These are phyloP conservation scores for Tragulus kanchil DNA, from an alignment of 2,113 vertebrate genomes.

Conservation along the genomic window DNA sequence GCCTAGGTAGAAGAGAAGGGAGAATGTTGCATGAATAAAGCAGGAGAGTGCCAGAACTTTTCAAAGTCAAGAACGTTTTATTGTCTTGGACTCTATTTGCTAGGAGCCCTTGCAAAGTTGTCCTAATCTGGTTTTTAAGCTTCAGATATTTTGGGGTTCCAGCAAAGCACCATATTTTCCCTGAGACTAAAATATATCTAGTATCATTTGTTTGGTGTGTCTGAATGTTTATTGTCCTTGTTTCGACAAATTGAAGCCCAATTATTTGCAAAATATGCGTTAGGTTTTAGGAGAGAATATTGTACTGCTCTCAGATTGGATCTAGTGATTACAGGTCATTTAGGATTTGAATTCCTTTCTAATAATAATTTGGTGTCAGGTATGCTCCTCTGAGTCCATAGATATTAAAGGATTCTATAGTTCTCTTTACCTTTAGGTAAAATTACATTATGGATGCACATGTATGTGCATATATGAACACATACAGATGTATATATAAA, in stretches of 20 bases:
- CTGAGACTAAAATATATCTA: constrained; percentile 5
- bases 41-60: neutral
- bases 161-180: neutral
- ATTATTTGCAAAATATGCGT: constrained; percentile 64
- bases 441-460: neutral
- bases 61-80: neutral
- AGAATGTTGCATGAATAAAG: neutral
- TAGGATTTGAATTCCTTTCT: constrained; percentile 55
- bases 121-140: neutral
- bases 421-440: neutral
- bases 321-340: constrained; percentile 50
- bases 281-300: constrained; percentile 34
- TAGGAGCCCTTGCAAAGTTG: neutral
- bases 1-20: neutral
- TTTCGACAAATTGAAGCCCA: constrained; percentile 63
- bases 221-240: constrained; percentile 36
- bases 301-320: constrained; percentile 33
- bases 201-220: constrained; percentile 31
- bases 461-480: neutral
- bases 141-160: neutral
- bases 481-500: neutral
- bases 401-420: constrained; percentile 22
- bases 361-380: constrained; percentile 19
- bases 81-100: neutral
- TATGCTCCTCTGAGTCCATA: neutral